Evolutionary conservation across 2,113 vertebrate genomes (phyloP).

Genomic region (Acrocephalus kingi): DNA sequence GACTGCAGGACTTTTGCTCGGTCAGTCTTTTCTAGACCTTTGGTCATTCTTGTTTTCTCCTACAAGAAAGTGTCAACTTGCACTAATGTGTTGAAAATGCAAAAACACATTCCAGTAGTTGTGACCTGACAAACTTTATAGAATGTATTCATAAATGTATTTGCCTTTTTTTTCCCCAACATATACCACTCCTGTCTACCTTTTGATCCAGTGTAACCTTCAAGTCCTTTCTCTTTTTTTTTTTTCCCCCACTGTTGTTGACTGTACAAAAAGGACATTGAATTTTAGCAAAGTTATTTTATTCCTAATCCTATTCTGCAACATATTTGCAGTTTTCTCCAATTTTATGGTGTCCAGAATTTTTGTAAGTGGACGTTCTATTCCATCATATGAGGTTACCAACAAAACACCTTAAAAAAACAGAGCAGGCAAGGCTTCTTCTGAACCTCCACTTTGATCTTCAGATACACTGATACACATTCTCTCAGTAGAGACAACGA

Average conservation of each 20-base stretch:
- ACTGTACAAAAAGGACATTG: background rate
- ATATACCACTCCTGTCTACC: background rate
- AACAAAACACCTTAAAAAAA: background rate
- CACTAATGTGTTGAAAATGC: background rate
- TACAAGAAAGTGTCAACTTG: background rate
- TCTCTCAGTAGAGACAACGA: background rate
- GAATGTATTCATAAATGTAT: background rate
- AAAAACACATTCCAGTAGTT: background rate
- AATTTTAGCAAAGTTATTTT: background rate
- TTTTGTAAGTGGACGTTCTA: background rate
- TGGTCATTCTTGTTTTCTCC: background rate
- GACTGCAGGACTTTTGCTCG: background rate
- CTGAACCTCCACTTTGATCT: background rate
- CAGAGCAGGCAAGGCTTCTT: background rate
- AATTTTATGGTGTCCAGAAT: background rate
- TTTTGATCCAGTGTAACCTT: background rate
- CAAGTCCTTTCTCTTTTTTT: background rate
- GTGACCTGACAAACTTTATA: background rate
- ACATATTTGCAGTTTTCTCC: background rate
- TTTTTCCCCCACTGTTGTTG: background rate
- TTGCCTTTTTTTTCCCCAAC: background rate
- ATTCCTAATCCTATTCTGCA: background rate
- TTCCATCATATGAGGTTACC: rapidly evolving
- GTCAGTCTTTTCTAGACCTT: background rate
- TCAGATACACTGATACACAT: background rate